Base-by-base conservation (phyloP, 2,113 vertebrate genomes). In the Setophaga coronata region DNA sequence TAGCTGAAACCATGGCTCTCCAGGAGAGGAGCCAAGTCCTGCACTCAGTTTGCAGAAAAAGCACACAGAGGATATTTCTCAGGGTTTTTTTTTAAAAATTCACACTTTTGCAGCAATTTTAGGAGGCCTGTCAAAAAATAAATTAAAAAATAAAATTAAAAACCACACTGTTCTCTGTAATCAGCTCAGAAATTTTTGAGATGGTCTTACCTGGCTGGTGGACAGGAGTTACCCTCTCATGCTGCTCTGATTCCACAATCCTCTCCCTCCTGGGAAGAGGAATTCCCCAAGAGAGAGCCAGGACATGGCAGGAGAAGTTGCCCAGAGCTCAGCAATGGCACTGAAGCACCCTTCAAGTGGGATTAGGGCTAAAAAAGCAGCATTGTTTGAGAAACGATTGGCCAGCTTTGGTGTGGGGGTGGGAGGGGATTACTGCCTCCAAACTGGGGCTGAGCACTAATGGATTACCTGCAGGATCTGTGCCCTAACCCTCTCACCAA, bases 361-460 rank as follows among this genome's bases (percentile, higher is more conserved):
- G 92, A 96, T 96, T 93, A 95, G 76, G 70, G 80, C 88, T 77
- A 73, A 93, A 92, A 92, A 81, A 25, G 0, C 82, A 64, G 43
- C 23, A 19, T 45, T 71, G 85, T 93, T 92, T 18, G 76, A 93
- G 88, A 77, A 93, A 94, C 0, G 38, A 96, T n/a, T 92, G 90
- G 88, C 67, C 90, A 93, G 95, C 85, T 89, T 92, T 64, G 36
- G 86, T 2, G 93, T 82, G 85, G 93, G 96, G 80, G 93, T 95
- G 90, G 79, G 76, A 95, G 21, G 7, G 88, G 96, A 96, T 97
- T 96, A 97, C 67, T 12, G 88, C 31, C 57, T 73, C 88, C 96
- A 89, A 96, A 65, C 51, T 33, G 86, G 86, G 72, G 26, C 82
- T 92, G 43, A 89, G 88, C 88, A 51, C 10, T 25, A 76, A 86